A percentile compares a stretch with the other conserved stretches of the same genome.
These are phyloP conservation scores for Gryon sp. DNA, from an alignment of 1,140 invertebrate genomes.

Conservation along the genomic window DNA sequence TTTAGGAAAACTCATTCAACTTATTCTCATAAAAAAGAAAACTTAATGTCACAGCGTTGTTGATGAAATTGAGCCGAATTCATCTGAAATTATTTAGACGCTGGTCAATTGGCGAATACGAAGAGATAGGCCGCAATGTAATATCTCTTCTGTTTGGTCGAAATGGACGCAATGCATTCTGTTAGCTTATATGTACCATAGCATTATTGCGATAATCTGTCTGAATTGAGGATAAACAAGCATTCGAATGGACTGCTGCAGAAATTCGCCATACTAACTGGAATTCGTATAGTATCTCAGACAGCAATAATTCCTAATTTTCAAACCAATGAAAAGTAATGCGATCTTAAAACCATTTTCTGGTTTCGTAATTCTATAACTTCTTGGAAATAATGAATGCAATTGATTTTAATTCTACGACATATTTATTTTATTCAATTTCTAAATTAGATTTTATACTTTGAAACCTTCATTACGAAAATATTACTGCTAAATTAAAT, in stretches of 20 bases:
- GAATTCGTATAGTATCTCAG: conserved; percentile 22
- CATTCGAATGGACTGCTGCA: conserved; percentile 12
- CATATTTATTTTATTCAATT: too few species aligned
- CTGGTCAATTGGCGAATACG: conserved; percentile 22
- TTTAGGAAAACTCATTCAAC: conserved; percentile 10
- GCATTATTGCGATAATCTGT: conserved; percentile 50
- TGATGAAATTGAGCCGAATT: conserved; percentile 18
- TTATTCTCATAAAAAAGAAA: conserved; percentile 12
- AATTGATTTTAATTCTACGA: not conserved
- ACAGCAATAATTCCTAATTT: conserved; percentile 41
- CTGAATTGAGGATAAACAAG: conserved; percentile 50
- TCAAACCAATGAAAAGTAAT: conserved; percentile 40
- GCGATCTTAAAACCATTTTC: conserved; percentile 32
- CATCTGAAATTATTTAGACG: conserved; percentile 25
- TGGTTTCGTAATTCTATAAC: conserved; percentile 19
- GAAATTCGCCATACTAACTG: conserved; percentile 31
- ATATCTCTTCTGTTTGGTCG: conserved; percentile 14
- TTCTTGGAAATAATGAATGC: conserved; percentile 1
- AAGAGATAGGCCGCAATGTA: conserved; percentile 8
- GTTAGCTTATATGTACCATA: conserved; percentile 14
- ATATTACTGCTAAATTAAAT: too few species aligned
- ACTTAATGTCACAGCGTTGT: conserved; percentile 12
- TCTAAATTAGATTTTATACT: too few species aligned
- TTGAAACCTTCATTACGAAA: too few species aligned
- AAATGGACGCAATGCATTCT: conserved; percentile 10